Conservation (phyloP, 2,797 vertebrate genomes). For the Eidolon dupreanum region DNA sequence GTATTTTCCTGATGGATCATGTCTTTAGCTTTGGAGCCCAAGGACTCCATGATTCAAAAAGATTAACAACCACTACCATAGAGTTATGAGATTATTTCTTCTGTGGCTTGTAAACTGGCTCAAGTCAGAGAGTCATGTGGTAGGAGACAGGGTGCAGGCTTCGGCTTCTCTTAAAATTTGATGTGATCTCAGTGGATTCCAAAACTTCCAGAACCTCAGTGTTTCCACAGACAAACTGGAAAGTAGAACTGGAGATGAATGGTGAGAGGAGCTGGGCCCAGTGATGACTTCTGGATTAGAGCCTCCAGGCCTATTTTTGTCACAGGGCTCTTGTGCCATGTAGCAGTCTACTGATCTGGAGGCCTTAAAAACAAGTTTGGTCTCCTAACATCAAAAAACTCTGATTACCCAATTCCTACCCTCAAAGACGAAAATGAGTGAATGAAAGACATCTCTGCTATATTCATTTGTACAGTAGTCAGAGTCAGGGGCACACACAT, state of each 20-base stretch:
- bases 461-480: neutral
- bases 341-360: neutral
- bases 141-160: neutral
- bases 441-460: neutral
- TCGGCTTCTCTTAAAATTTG: neutral
- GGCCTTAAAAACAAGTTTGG: neutral
- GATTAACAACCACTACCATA: neutral
- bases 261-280: neutral
- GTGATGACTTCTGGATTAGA: neutral
- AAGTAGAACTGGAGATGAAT: neutral
- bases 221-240: neutral
- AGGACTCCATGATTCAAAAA: constrained; percentile 22
- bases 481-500: neutral
- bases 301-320: neutral
- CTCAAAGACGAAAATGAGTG: neutral
- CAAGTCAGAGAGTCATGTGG: neutral
- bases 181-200: neutral
- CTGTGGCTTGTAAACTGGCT: neutral
- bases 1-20: neutral
- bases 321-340: neutral
- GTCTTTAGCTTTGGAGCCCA: neutral
- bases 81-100: constrained; percentile 7
- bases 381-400: neutral
- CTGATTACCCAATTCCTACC: neutral
- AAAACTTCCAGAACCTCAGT: neutral